These are phyloP conservation scores for Heterocephalus glaber DNA, from an alignment of 2,113 vertebrate species.

Conservation along the genomic window DNA sequence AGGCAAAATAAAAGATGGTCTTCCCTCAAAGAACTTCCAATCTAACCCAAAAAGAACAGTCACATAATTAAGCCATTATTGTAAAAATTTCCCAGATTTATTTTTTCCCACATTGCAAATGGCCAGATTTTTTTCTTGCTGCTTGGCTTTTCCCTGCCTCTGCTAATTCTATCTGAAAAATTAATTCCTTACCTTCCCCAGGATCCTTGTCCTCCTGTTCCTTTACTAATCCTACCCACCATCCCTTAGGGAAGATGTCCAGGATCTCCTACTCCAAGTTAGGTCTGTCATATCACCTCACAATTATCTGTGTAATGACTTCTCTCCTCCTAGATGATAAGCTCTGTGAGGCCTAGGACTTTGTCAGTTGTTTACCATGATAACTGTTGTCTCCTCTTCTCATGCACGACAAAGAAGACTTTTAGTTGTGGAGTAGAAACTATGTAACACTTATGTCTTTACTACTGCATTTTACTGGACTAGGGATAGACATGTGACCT, in stretches of 20 bases:
- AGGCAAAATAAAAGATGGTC: background rate
- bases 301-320: background rate
- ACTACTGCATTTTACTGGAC: background rate
- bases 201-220: rapidly evolving
- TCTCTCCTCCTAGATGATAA: background rate
- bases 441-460: background rate
- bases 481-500: background rate
- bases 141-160: background rate
- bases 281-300: background rate
- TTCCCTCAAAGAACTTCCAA: slow-evolving; percentile 18
- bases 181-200: background rate
- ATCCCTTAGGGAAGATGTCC: background rate
- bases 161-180: background rate
- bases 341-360: background rate
- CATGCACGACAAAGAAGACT: background rate
- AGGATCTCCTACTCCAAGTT: background rate
- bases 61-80: background rate
- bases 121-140: background rate
- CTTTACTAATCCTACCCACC: background rate
- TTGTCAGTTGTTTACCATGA: background rate
- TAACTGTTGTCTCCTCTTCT: background rate
- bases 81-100: background rate
- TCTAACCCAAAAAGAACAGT: slow-evolving; percentile 7
- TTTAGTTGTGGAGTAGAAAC: background rate
- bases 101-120: background rate